Conservation (phyloP, 2,113 vertebrate species). For the Falco punctatus region DNA sequence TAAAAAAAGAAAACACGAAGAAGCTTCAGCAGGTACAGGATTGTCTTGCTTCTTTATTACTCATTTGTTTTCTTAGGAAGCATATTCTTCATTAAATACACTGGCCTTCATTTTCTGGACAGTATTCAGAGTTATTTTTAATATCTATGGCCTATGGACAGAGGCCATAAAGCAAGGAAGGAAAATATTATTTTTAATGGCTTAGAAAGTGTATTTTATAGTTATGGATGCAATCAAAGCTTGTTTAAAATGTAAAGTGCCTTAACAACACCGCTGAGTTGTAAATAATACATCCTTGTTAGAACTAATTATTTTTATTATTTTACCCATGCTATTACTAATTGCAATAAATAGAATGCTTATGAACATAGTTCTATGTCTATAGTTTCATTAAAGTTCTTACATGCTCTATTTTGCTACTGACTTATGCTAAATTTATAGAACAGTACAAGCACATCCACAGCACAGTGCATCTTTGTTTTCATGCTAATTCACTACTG, state of each 20-base stretch:
- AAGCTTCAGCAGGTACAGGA: neutral
- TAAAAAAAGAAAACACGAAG: neutral
- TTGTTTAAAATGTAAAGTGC: neutral
- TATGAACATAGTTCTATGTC: neutral
- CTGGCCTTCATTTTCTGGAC: neutral
- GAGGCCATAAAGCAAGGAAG: neutral
- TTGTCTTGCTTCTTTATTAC: neutral
- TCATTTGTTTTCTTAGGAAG: neutral
- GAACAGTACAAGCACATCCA: neutral
- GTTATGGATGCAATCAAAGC: neutral
- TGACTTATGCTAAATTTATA: neutral
- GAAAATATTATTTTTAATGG: neutral
- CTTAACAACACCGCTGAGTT: neutral
- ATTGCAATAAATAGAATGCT: neutral
- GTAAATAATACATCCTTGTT: neutral
- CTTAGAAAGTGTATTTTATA: neutral
- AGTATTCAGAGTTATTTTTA: neutral
- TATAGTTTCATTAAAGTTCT: neutral
- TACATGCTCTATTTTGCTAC: neutral
- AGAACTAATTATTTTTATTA: neutral
- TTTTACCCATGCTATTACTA: neutral
- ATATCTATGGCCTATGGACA: neutral
- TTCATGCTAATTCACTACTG: neutral
- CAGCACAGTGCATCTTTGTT: constrained; percentile 4
- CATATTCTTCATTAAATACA: neutral